phyloP scores from a whole-genome alignment of 2,797 vertebrate genomes.

The Nasua narica region DNA sequence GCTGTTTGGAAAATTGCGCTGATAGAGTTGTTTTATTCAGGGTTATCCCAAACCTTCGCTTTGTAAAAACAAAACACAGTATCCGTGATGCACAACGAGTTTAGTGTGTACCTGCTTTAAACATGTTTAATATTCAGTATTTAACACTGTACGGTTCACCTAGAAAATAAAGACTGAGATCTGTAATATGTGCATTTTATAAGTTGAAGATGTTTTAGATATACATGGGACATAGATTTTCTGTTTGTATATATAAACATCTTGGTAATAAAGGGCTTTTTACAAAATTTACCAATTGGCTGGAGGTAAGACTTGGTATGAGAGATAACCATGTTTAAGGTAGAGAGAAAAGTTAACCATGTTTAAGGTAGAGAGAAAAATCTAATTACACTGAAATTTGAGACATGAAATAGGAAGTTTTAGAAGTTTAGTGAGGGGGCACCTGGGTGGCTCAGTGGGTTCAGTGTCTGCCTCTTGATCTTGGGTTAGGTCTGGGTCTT shows the following conservation, averaged over 20 bases:
- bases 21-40: neutral
- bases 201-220: conserved; percentile 24
- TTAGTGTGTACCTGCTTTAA: neutral
- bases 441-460: neutral
- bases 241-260: neutral
- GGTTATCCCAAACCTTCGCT: neutral
- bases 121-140: neutral
- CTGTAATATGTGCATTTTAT: neutral
- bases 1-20: neutral
- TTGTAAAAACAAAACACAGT: neutral
- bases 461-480: neutral
- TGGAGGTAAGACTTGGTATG: neutral
- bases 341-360: neutral
- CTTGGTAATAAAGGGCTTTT: neutral
- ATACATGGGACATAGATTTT: neutral
- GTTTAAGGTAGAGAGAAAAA: neutral
- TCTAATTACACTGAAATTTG: neutral
- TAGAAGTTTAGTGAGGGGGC: neutral
- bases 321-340: neutral
- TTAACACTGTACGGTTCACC: neutral
- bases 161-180: neutral
- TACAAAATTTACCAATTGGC: neutral
- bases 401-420: neutral
- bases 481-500: neutral
- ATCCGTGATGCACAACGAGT: neutral